Conservation (phyloP, 2,888 invertebrate species). For the Prenolepis imparis region DNA sequence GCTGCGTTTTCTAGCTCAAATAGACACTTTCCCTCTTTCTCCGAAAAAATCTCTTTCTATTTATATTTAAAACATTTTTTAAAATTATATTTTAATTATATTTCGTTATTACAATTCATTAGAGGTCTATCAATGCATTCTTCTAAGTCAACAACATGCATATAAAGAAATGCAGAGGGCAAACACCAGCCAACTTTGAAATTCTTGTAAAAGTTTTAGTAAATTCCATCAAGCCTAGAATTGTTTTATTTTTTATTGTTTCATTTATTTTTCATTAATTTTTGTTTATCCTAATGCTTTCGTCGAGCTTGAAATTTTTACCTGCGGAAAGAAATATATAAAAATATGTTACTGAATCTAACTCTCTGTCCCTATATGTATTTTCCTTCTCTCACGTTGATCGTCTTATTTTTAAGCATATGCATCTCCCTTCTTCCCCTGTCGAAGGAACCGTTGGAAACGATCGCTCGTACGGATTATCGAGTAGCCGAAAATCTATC, state of each 20-base stretch:
- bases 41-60: not conserved
- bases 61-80: no score
- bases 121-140: not conserved
- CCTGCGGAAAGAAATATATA: not conserved
- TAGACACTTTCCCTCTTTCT: constrained; percentile 2
- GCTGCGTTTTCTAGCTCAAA: not conserved
- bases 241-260: not conserved
- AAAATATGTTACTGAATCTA: constrained; percentile 11
- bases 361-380: not conserved
- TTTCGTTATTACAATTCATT: constrained; percentile 4
- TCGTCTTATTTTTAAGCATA: constrained; percentile 28
- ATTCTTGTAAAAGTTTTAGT: not conserved
- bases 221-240: not conserved
- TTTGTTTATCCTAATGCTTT: not conserved
- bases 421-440: constrained; percentile 21
- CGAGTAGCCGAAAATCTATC: constrained; percentile 76
- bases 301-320: not conserved
- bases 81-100: no score
- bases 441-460: constrained; percentile 58
- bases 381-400: constrained; percentile 15
- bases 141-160: not conserved
- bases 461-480: constrained; percentile 78
- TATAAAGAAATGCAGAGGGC: not conserved
- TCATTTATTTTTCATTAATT: no score
- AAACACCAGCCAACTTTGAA: not conserved